Percentiles rank a stretch among this genome's conserved stretches.
These are phyloP conservation scores for Nemurella pictetii DNA, from an alignment of 2,888 invertebrate species.

Conservation along the genomic window DNA sequence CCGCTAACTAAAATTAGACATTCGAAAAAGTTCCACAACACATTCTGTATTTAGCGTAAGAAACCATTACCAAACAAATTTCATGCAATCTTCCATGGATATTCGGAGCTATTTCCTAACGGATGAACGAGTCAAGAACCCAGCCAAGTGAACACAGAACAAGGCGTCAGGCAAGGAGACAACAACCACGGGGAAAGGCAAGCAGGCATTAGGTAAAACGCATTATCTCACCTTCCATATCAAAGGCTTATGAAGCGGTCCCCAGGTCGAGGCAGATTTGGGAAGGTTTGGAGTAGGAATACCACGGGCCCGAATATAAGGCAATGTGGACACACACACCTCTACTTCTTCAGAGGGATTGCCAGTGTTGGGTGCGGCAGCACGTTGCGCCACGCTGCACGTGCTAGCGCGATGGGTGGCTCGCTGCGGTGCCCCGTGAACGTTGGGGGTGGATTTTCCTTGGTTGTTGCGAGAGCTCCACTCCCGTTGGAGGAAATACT, in stretches of 20 bases:
- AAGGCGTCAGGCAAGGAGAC: too few species aligned
- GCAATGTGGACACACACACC: conserved; percentile 51
- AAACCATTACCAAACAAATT: too few species aligned
- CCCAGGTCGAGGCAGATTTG: conserved; percentile 66
- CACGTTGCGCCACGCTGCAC: neutral
- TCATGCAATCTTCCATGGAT: too few species aligned
- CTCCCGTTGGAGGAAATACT: conserved; percentile 54
- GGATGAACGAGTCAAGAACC: too few species aligned
- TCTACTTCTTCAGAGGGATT: conserved; percentile 43
- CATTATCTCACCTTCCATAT: conserved; percentile 62
- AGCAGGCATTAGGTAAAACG: conserved; percentile 38
- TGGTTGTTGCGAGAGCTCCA: conserved; percentile 56
- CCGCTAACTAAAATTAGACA: too few species aligned
- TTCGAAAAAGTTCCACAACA: too few species aligned
- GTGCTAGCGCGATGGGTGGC: conserved; percentile 39
- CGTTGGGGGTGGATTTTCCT: conserved; percentile 35
- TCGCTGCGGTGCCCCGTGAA: conserved; percentile 35
- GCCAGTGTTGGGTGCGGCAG: conserved; percentile 31
- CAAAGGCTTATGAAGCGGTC: conserved; percentile 65
- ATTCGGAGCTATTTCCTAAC: too few species aligned
- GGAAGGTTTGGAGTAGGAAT: conserved; percentile 59
- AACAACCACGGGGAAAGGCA: neutral
- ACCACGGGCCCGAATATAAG: conserved; percentile 54
- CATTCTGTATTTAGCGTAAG: too few species aligned
- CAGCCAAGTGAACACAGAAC: too few species aligned